Percentiles rank a stretch among this genome's conserved stretches.
Evolutionary conservation across 2,797 vertebrate genomes (phyloP).

Genomic region (Coluber constrictor): DNA sequence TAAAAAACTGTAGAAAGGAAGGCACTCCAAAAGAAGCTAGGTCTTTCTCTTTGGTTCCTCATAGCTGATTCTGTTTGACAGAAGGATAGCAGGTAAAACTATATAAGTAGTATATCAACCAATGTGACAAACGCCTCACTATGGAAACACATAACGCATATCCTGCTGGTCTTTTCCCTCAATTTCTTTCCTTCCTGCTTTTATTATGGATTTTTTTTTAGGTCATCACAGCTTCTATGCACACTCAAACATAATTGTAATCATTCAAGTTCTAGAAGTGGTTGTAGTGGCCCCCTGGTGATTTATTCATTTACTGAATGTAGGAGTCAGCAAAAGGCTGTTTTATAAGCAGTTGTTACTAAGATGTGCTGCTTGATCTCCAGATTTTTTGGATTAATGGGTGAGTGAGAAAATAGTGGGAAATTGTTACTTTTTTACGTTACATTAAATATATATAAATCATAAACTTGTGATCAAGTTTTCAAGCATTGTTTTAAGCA

Average conservation of each 20-base stretch:
- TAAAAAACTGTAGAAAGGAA: background rate
- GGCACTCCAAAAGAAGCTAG: background rate
- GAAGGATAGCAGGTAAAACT: background rate
- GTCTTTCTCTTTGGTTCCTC: background rate
- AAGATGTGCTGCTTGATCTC: background rate
- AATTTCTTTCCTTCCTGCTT: background rate
- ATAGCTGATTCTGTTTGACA: background rate
- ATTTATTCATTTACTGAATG: background rate
- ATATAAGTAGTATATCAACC: background rate
- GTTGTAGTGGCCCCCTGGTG: background rate
- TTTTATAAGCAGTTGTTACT: background rate
- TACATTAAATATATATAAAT: background rate
- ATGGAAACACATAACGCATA: background rate
- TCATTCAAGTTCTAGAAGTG: background rate
- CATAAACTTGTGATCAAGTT: background rate
- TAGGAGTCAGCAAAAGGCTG: background rate
- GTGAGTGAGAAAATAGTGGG: background rate
- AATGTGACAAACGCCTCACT: background rate
- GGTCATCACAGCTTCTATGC: background rate
- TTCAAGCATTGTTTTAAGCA: background rate
- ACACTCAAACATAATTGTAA: background rate
- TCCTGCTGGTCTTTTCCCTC: background rate
- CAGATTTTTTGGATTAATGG: background rate
- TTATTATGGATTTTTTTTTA: background rate
- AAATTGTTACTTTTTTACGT: background rate